Conservation (phyloP, 2,113 vertebrate genomes). For the Oncorhynchus tshawytscha region DNA sequence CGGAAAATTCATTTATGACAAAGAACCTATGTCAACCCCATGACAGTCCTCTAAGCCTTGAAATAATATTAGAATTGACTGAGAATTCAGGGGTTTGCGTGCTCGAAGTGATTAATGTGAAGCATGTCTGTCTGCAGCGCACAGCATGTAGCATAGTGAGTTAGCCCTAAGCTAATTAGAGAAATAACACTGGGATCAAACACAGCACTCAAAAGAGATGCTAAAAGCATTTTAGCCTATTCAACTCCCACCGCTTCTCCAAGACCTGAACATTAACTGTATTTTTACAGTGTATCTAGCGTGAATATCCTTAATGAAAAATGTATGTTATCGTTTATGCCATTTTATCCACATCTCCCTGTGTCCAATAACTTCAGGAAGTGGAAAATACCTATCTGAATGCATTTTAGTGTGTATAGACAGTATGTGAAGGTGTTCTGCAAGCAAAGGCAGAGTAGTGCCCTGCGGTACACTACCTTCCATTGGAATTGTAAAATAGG, state of each 20-base stretch:
- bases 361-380: background rate
- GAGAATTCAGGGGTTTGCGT: slow-evolving; percentile 12
- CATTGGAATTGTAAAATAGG: slow-evolving; percentile 57
- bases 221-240: slow-evolving; percentile 14
- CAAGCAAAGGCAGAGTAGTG: slow-evolving; percentile 10
- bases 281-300: background rate
- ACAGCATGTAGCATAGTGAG: slow-evolving; percentile 32
- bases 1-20: slow-evolving; percentile 32
- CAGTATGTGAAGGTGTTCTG: background rate
- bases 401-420: background rate
- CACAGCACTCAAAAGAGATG: slow-evolving; percentile 24
- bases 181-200: slow-evolving; percentile 56
- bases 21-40: slow-evolving; percentile 31
- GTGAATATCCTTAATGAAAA: background rate
- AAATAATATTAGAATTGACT: slow-evolving; percentile 36
- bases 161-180: slow-evolving; percentile 62
- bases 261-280: background rate
- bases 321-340: background rate
- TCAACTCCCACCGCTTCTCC: background rate
- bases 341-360: background rate
- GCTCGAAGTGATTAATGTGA: slow-evolving; percentile 41
- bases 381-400: background rate
- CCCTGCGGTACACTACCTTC: slow-evolving; percentile 32
- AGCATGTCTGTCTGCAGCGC: slow-evolving; percentile 39
- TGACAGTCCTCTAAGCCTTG: slow-evolving; percentile 29